phyloP scores from a whole-genome alignment of 2,113 vertebrate genomes.

The Emydocephalus ijimae region DNA sequence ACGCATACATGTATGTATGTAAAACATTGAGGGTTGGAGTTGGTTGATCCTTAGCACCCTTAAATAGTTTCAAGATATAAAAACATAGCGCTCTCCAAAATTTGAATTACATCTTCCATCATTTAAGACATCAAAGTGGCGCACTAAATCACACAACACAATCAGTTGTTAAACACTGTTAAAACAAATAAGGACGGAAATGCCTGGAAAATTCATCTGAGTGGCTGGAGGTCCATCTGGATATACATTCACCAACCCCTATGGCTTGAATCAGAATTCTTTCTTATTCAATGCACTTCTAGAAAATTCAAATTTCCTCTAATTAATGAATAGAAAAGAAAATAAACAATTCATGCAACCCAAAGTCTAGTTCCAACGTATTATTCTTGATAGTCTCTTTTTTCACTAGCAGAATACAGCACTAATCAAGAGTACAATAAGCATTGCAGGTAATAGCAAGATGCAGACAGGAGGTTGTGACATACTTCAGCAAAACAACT shows the following conservation, averaged over 20 bases:
- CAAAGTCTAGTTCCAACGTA: neutral
- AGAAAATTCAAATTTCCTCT: neutral
- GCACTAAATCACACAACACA: neutral
- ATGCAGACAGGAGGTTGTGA: neutral
- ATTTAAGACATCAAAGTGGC: neutral
- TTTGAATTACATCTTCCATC: neutral
- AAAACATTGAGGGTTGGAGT: neutral
- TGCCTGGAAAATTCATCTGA: neutral
- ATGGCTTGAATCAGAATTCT: neutral
- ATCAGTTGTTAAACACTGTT: neutral
- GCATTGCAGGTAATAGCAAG: neutral
- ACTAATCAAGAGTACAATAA: neutral
- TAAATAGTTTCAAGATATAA: neutral
- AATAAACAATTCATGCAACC: neutral
- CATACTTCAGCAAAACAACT: neutral
- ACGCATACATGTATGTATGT: too few relatives aligned
- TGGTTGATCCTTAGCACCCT: neutral
- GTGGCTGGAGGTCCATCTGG: neutral
- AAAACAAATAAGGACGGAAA: neutral
- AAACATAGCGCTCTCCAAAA: neutral
- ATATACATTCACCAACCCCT: neutral
- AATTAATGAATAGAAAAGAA: neutral
- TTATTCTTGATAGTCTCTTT: neutral
- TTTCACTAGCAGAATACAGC: neutral
- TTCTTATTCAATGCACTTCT: neutral